These are phyloP conservation scores for Anarhynchus alexandrinus DNA, from an alignment of 2,113 vertebrate species.

Conservation along the genomic window DNA sequence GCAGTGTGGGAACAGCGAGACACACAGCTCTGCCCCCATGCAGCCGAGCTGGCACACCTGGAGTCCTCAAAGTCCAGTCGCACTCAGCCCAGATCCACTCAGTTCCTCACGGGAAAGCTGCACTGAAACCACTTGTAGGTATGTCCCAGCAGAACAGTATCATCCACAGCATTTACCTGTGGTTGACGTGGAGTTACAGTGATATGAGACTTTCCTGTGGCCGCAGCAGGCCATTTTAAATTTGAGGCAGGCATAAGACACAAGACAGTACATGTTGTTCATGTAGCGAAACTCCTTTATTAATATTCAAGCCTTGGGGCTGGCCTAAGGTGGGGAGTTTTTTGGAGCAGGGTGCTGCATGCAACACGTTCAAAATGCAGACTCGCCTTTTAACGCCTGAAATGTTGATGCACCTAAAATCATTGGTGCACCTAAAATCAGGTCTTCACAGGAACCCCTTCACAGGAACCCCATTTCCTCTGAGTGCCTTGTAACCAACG, in stretches of 20 bases:
- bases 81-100: neutral
- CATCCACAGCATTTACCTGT: neutral
- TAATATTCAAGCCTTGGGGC: slow-evolving; percentile 24
- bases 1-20: neutral
- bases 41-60: neutral
- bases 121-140: neutral
- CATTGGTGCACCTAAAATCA: neutral
- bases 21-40: neutral
- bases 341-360: neutral
- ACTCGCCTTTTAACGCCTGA: neutral
- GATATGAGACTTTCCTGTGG: neutral
- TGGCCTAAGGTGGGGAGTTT: neutral
- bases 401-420: neutral
- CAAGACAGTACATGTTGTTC: neutral
- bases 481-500: neutral
- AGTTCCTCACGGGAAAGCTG: neutral
- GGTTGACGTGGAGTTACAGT: neutral
- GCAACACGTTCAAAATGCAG: neutral
- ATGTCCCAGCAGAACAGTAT: neutral
- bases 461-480: slow-evolving; percentile 7
- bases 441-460: neutral
- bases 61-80: neutral
- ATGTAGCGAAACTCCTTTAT: neutral
- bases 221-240: neutral
- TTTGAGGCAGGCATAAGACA: neutral